Conservation (phyloP, 2,113 vertebrate species). For the cattle (Bos taurus) region DNA sequence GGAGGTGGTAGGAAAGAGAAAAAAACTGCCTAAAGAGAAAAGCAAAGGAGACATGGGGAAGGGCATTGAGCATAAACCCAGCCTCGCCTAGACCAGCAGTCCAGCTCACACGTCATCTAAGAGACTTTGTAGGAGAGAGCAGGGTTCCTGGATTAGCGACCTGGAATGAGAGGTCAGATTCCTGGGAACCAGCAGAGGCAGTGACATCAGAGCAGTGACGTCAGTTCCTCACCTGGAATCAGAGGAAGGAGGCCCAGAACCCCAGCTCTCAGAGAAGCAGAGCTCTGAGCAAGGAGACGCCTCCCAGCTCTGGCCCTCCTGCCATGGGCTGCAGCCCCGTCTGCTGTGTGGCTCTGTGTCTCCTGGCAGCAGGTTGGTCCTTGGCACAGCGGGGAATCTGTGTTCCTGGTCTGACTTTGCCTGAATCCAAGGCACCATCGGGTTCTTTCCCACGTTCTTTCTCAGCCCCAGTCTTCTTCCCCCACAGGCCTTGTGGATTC, state of each 20-base stretch:
- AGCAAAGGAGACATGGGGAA: fast-evolving
- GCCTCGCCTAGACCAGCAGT: fast-evolving
- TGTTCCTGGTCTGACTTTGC: too few relatives aligned
- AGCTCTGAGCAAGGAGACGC: too few relatives aligned
- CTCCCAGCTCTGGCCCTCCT: too few relatives aligned
- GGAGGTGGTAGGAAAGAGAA: too few relatives aligned
- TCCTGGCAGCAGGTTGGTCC: too few relatives aligned
- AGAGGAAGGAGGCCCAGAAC: too few relatives aligned
- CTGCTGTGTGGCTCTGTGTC: too few relatives aligned
- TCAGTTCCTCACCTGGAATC: neutral
- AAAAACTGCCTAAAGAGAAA: neutral
- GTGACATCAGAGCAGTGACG: neutral
- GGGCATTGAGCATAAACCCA: fast-evolving
- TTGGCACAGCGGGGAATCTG: fast-evolving
- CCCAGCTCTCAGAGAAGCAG: too few relatives aligned
- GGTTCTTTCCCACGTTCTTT: fast-evolving
- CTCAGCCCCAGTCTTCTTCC: neutral
- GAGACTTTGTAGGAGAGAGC: neutral
- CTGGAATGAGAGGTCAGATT: fast-evolving
- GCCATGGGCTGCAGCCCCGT: too few relatives aligned
- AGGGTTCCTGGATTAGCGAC: fast-evolving
- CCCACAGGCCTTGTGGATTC: neutral
- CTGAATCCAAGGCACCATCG: too few relatives aligned
- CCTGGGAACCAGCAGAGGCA: neutral
- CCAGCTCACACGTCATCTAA: fast-evolving